phyloP scores from a whole-genome alignment of 2,888 invertebrate species.

The Lycophotia porphyrea region DNA sequence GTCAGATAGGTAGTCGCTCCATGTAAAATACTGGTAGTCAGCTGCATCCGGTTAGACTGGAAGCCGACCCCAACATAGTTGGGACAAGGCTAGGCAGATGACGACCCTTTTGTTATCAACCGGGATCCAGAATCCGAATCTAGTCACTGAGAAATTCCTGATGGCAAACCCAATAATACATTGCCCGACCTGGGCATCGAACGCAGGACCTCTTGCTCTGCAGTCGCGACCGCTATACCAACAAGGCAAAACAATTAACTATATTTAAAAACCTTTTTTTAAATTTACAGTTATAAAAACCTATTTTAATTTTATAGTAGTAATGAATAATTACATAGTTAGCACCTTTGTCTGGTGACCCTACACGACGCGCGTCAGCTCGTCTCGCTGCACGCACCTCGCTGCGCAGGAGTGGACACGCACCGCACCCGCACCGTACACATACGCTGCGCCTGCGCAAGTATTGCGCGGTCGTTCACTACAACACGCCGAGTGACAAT shows the following conservation, averaged over 20 bases:
- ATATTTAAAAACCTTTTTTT: not conserved
- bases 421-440: constrained; percentile 4
- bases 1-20: not conserved
- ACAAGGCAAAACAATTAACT: not conserved
- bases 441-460: constrained; percentile 22
- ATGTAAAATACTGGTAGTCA: too few relatives aligned
- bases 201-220: not conserved
- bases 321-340: not conserved
- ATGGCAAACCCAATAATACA: too few relatives aligned
- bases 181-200: not conserved
- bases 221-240: not conserved
- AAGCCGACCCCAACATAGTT: too few relatives aligned
- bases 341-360: constrained; percentile 6
- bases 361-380: constrained; percentile 51
- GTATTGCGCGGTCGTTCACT: constrained; percentile 62
- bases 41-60: too few relatives aligned
- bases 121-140: too few relatives aligned
- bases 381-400: constrained; percentile 62
- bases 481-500: constrained; percentile 59
- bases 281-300: not conserved
- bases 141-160: too few relatives aligned
- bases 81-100: too few relatives aligned
- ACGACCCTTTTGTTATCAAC: too few relatives aligned
- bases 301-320: not conserved
- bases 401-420: constrained; percentile 28